Evolutionary conservation across 2,888 invertebrate species (phyloP).

Genomic region (Griposia aprilina): DNA sequence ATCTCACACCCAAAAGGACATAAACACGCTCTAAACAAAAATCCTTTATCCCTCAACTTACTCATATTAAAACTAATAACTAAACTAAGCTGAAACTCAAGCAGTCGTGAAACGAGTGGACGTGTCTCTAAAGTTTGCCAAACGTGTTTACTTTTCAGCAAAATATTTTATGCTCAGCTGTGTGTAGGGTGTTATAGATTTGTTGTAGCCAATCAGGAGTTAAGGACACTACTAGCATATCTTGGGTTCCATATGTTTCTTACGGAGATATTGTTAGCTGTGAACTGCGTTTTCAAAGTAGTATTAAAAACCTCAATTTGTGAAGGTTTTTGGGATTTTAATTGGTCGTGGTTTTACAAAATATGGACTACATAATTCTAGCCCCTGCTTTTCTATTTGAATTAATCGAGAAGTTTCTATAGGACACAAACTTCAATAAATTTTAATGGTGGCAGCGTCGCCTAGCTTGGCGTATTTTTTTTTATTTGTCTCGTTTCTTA

Average conservation of each 20-base stretch:
- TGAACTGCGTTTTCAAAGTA: background rate
- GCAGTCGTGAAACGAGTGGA: slow-evolving; percentile 28
- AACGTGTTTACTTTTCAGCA: slow-evolving; percentile 31
- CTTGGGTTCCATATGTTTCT: background rate
- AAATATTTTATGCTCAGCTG: slow-evolving; percentile 23
- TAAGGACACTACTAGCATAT: background rate
- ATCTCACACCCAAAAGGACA: background rate
- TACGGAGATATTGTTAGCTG: background rate
- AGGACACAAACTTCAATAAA: background rate
- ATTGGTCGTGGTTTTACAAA: background rate
- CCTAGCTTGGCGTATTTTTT: background rate
- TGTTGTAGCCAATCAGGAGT: background rate
- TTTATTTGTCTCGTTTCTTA: background rate
- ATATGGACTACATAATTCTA: background rate
- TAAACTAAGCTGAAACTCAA: slow-evolving; percentile 42
- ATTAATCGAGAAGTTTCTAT: background rate
- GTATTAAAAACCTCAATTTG: background rate
- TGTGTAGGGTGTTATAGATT: background rate
- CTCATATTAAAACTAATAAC: slow-evolving; percentile 58
- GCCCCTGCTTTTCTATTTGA: background rate
- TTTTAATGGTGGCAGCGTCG: background rate
- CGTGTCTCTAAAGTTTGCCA: slow-evolving; percentile 51
- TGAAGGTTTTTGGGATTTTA: background rate
- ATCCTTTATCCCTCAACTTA: slow-evolving; percentile 30
- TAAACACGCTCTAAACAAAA: slow-evolving; percentile 16